Conservation (phyloP, 2,888 invertebrate genomes). For the Pterostichus niger region DNA sequence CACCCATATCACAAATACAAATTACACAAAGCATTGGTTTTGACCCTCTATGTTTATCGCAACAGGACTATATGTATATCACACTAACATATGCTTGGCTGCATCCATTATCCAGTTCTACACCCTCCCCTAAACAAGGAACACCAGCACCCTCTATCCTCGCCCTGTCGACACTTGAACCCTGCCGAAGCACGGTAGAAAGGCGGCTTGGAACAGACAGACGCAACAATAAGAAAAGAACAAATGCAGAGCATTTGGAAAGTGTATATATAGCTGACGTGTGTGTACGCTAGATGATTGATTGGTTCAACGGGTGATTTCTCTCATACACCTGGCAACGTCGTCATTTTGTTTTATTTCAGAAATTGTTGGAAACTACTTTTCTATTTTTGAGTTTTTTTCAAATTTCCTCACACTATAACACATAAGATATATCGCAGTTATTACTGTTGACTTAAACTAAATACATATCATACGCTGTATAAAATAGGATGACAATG, state of each 20-base stretch:
- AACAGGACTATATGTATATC: constrained; percentile 18
- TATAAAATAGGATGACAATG: too few relatives aligned
- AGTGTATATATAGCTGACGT: constrained; percentile 50
- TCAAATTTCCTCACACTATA: neutral
- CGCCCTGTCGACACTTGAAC: constrained; percentile 18
- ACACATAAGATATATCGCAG: too few relatives aligned
- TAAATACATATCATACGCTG: too few relatives aligned
- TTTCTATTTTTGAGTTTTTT: constrained; percentile 42
- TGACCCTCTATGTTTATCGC: constrained; percentile 40
- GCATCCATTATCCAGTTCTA: constrained; percentile 1
- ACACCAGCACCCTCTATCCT: constrained; percentile 14
- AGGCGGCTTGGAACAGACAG: constrained; percentile 1
- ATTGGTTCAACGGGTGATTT: constrained; percentile 23
- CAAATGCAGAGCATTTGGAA: constrained; percentile 40
- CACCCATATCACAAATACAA: constrained; percentile 52
- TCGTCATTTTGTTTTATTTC: constrained; percentile 14
- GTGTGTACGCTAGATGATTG: constrained; percentile 36
- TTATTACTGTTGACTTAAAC: too few relatives aligned
- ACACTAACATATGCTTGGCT: constrained; percentile 37
- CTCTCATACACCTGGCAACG: constrained; percentile 39
- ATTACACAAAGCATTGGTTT: constrained; percentile 19
- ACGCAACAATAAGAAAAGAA: constrained; percentile 50
- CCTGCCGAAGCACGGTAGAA: neutral
- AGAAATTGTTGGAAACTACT: constrained; percentile 8
- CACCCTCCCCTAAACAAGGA: constrained; percentile 13